Evolutionary conservation across 2,888 invertebrate species (phyloP).

Genomic region (Carabus problematicus): DNA sequence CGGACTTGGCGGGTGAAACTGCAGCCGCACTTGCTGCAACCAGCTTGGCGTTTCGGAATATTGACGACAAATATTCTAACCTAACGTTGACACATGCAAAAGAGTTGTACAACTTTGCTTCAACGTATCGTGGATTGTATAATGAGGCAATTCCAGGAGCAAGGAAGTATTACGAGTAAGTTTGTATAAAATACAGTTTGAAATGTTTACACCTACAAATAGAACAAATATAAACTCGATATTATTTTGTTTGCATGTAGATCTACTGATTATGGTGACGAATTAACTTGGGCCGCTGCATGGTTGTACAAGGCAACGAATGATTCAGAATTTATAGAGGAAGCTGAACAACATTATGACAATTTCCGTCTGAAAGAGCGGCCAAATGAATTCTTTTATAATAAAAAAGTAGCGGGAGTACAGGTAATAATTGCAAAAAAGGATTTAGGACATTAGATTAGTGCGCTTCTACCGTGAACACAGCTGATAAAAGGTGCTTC

Average conservation of each 20-base stretch:
- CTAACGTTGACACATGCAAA: slow-evolving; percentile 60
- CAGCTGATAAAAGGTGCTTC: no score
- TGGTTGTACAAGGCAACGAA: slow-evolving; percentile 65
- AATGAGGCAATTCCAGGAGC: slow-evolving; percentile 63
- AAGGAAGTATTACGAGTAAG: slow-evolving; percentile 62
- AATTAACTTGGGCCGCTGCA: slow-evolving; percentile 65
- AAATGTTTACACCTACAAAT: no score
- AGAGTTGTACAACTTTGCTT: slow-evolving; percentile 63
- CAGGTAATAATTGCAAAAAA: slow-evolving; percentile 55
- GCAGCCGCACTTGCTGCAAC: slow-evolving; percentile 66
- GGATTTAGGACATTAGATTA: no score
- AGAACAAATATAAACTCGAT: no score
- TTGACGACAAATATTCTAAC: slow-evolving; percentile 59
- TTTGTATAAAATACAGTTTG: slow-evolving; percentile 28
- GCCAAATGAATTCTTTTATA: slow-evolving; percentile 63
- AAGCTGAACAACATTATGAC: slow-evolving; percentile 61
- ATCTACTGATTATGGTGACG: slow-evolving; percentile 64
- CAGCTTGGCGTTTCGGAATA: slow-evolving; percentile 60
- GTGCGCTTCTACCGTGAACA: no score
- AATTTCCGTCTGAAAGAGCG: slow-evolving; percentile 60
- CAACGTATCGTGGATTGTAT: slow-evolving; percentile 60
- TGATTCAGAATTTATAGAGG: slow-evolving; percentile 59
- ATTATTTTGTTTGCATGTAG: slow-evolving; percentile 49
- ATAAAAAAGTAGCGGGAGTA: slow-evolving; percentile 64
- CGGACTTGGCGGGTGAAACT: slow-evolving; percentile 68